Base-by-base conservation (phyloP, 2,888 invertebrate genomes). In the Pseudeuparius sepicola region DNA sequence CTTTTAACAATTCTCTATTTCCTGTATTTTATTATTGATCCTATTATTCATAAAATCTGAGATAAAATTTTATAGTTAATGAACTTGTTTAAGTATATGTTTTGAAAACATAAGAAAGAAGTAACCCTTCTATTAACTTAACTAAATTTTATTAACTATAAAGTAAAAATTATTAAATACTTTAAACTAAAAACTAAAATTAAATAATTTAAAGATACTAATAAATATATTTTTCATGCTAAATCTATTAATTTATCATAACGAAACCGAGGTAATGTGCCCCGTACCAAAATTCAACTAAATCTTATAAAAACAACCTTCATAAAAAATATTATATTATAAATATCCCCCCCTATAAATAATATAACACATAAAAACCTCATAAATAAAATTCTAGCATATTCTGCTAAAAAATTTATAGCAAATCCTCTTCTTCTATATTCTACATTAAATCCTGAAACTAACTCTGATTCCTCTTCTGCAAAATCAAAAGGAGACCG, bases 401-500 rank as follows among this genome's bases (percentile, higher is more conserved):
- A 78, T 48, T 78, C 77, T 17, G 74, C 70, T 56, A 78, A 68
- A 74, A 79, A 79, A 72, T 78, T 74, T 63, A 79, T 68, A 34
- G 74, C 73, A 76, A 81, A 79, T 6, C 73, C 69, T 0, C 75
- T 73, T 51, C 74, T 71, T 66, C 75, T 71, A 68, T 78, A 82
- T 44, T 84, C 82, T 46, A 78, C 64, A 73, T 83, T 83, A 78
- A 81, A 83, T 0, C 82, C 82, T 2, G 78, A 81, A 47, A 83
- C 79, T 61, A 83, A 69, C 47, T 84, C 82, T 40, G 78, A 80
- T 49, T 83, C 82, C 0, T 80, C 79, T 36, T 83, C 82, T 32
- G 78, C 74, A 73, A 83, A 81, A 75, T 83, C 78, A 77, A 79
- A 80, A 24, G 78, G 78, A 50, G 75, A 75, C 0, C 78, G 78